phyloP scores from a whole-genome alignment of 2,113 vertebrate species.

The Ranitomeya imitator region DNA sequence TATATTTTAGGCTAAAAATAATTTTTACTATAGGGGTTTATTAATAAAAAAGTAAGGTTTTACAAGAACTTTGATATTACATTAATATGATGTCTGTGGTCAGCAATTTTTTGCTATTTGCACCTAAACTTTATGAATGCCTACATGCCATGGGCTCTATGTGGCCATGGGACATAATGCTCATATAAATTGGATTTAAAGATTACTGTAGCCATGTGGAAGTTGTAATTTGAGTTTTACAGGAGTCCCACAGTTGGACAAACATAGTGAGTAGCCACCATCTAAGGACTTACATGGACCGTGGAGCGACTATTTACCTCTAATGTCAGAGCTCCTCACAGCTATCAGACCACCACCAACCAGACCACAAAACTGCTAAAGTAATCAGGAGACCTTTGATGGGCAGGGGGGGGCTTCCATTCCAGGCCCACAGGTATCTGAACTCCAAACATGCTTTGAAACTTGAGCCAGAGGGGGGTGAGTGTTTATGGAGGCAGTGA shows the following conservation, averaged over 20 bases:
- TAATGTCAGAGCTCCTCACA: conserved; percentile 11
- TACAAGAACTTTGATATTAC: too few species aligned
- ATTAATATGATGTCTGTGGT: too few species aligned
- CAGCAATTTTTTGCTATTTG: too few species aligned
- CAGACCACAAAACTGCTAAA: conserved; percentile 49
- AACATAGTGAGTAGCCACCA: background rate
- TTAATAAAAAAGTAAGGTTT: too few species aligned
- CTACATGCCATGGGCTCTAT: too few species aligned
- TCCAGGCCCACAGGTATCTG: conserved; percentile 44
- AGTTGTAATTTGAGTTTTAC: background rate
- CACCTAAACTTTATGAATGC: too few species aligned
- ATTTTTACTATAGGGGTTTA: too few species aligned
- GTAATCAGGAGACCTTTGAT: conserved; percentile 54
- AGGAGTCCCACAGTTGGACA: background rate
- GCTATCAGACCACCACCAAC: conserved; percentile 37
- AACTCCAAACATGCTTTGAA: conserved; percentile 56
- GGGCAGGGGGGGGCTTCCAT: background rate
- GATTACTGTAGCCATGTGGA: background rate
- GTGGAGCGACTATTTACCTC: conserved; percentile 19
- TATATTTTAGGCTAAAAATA: too few species aligned
- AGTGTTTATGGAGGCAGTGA: conserved; percentile 45
- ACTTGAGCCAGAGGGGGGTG: conserved; percentile 30
- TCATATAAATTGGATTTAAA: too few species aligned
- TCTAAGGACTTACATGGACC: background rate
- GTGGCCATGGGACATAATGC: too few species aligned